Evolutionary conservation across 2,113 vertebrate species (phyloP).

Genomic region (Formicarius rufipectus): DNA sequence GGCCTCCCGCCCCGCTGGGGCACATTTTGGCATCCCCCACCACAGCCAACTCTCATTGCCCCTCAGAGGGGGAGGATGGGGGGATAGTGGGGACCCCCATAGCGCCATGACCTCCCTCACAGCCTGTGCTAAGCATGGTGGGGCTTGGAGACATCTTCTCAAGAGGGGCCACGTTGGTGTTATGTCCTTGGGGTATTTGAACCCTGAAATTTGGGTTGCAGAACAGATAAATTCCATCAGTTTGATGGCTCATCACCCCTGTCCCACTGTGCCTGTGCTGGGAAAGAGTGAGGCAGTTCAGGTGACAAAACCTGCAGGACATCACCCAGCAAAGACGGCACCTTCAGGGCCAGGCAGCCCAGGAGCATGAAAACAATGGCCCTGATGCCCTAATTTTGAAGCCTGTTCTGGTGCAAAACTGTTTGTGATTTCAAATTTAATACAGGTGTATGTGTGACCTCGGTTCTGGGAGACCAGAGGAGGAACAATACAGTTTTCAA

Average conservation of each 20-base stretch:
- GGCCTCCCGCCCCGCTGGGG: rapidly evolving
- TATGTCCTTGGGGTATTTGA: rapidly evolving
- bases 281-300: not conserved
- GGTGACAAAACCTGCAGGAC: not conserved
- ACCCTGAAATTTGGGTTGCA: not conserved
- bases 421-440: not conserved
- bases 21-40: rapidly evolving
- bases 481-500: not conserved
- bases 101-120: not conserved
- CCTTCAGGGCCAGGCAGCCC: not conserved
- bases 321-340: not conserved
- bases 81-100: rapidly evolving
- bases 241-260: not conserved
- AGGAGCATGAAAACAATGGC: rapidly evolving
- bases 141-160: not conserved
- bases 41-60: no score
- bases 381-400: not conserved
- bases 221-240: no score
- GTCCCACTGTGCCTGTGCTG: not conserved
- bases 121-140: rapidly evolving
- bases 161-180: rapidly evolving
- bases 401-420: not conserved
- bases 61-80: rapidly evolving
- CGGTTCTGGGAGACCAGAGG: not conserved
- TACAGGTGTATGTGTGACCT: rapidly evolving